These are phyloP conservation scores for Nasalis larvatus DNA, from an alignment of 2,113 vertebrate genomes.

Conservation along the genomic window DNA sequence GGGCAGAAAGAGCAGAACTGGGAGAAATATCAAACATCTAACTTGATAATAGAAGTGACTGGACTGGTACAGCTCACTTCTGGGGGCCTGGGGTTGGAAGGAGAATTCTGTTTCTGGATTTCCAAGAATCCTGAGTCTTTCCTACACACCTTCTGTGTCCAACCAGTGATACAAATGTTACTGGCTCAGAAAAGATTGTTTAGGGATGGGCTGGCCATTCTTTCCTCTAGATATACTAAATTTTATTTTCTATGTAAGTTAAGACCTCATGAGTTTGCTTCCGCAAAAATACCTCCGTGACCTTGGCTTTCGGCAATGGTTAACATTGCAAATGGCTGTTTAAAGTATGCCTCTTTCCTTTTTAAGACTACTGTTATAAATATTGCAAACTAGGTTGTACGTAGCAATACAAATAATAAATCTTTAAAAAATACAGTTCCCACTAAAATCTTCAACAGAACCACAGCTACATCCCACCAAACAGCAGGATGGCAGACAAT, in stretches of 20 bases:
- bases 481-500: not conserved
- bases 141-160: not conserved
- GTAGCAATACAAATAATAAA: not conserved
- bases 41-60: not conserved
- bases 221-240: not conserved
- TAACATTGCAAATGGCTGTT: not conserved
- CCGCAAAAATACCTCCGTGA: not conserved
- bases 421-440: not conserved
- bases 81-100: not conserved
- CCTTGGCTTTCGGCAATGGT: not conserved
- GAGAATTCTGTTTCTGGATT: not conserved
- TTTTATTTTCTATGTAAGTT: not conserved
- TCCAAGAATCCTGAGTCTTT: not conserved
- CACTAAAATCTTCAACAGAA: not conserved
- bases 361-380: not conserved
- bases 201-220: not conserved
- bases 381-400: not conserved
- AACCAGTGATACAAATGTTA: not conserved
- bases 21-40: not conserved
- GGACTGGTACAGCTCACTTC: not conserved
- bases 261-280: not conserved
- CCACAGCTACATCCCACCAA: not conserved
- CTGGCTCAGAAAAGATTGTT: not conserved
- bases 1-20: not conserved
- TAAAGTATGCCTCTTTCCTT: not conserved